phyloP scores from a whole-genome alignment of 2,888 invertebrate genomes.

The Leptogaster cylindrica region DNA sequence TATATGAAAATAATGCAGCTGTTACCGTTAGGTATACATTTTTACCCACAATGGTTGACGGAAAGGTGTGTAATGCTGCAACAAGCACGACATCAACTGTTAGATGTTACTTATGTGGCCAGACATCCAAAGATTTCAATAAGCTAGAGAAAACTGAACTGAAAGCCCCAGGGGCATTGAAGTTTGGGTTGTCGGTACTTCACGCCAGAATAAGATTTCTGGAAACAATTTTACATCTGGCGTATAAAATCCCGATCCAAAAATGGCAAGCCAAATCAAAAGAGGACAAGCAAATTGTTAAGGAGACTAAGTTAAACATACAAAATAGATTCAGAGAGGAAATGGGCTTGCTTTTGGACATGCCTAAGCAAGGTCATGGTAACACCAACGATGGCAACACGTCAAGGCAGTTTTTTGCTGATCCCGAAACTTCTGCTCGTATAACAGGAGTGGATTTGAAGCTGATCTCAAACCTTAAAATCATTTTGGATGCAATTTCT shows the following conservation, averaged over 20 bases:
- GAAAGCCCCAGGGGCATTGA: background rate
- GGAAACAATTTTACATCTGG: constrained; percentile 7
- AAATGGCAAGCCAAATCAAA: background rate
- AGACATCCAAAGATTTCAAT: background rate
- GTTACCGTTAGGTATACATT: background rate
- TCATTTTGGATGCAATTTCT: constrained; percentile 48
- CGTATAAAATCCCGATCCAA: background rate
- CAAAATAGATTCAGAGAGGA: constrained; percentile 43
- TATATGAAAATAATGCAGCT: background rate
- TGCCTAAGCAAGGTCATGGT: constrained; percentile 49
- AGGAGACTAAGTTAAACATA: constrained; percentile 37
- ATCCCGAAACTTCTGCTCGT: constrained; percentile 30
- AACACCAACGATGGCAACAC: constrained; percentile 48
- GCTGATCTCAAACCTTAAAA: constrained; percentile 28
- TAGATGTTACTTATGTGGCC: background rate
- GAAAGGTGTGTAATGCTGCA: background rate
- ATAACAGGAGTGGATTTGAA: constrained; percentile 34
- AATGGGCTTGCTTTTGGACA: constrained; percentile 49
- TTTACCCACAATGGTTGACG: background rate
- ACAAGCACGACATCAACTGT: background rate
- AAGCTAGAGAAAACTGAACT: background rate
- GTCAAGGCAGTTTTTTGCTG: background rate
- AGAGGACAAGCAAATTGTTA: background rate
- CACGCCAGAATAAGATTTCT: background rate
- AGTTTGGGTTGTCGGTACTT: background rate